Evolutionary conservation across 2,797 vertebrate species (phyloP).

Genomic region (Notamacropus eugenii): DNA sequence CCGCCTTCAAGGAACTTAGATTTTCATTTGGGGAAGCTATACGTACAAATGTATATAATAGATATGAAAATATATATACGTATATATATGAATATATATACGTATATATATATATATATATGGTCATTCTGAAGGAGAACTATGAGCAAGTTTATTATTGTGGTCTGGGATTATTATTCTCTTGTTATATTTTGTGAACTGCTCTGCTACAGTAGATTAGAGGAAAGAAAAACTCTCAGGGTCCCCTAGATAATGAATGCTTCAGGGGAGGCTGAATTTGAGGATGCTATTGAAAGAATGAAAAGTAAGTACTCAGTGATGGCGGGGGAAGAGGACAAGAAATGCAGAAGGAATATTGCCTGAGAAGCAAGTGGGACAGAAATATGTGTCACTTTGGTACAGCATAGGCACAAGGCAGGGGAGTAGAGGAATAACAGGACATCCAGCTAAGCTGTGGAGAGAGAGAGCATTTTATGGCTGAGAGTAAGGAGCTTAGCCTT

Average conservation of each 20-base stretch:
- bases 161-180: too few species aligned
- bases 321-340: neutral
- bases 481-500: neutral
- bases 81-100: too few species aligned
- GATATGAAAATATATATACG: neutral
- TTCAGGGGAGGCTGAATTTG: neutral
- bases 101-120: neutral
- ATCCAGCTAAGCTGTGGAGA: neutral
- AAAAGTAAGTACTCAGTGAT: neutral
- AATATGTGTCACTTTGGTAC: neutral
- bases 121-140: neutral
- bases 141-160: neutral
- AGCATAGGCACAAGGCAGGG: neutral
- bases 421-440: neutral
- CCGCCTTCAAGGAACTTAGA: neutral
- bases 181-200: neutral
- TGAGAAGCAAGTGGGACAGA: neutral
- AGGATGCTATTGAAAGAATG: neutral
- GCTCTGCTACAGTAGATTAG: neutral
- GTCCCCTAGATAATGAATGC: neutral
- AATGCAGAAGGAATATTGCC: neutral
- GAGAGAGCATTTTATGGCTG: neutral
- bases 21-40: neutral
- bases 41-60: neutral
- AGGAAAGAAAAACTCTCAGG: neutral